phyloP scores from a whole-genome alignment of 2,113 vertebrate species.

The Tachycineta bicolor region DNA sequence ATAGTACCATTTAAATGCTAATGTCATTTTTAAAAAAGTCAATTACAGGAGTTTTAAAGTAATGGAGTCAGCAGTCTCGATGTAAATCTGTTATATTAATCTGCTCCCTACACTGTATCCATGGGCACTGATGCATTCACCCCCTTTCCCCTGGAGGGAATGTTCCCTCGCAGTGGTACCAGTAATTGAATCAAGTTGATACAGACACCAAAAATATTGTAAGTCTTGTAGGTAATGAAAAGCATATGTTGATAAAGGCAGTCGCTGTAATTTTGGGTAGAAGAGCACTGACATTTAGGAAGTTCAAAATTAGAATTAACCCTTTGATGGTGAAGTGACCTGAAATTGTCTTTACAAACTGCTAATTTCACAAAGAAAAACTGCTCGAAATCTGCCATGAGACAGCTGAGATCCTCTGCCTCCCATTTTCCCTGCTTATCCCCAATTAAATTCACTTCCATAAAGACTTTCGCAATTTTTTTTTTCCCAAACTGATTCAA shows the following conservation, averaged over 20 bases:
- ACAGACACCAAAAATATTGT: conserved; percentile 79
- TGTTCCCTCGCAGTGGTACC: conserved; percentile 79
- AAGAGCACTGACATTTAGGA: conserved; percentile 81
- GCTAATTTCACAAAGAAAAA: neutral
- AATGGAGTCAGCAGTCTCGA: conserved; percentile 80
- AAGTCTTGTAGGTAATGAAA: conserved; percentile 81
- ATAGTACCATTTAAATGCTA: conserved; percentile 90
- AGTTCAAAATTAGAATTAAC: conserved; percentile 50
- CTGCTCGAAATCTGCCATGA: neutral
- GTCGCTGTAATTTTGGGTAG: conserved; percentile 67
- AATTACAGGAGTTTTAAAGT: conserved; percentile 83
- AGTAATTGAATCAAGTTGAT: conserved; percentile 91
- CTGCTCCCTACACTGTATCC: conserved; percentile 50
- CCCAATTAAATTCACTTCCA: neutral
- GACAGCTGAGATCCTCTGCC: neutral
- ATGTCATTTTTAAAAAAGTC: conserved; percentile 88
- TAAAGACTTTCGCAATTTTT: neutral
- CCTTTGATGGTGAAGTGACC: conserved; percentile 39
- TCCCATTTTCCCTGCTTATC: neutral
- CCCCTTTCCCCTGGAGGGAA: conserved; percentile 76
- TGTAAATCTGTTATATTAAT: conserved; percentile 72
- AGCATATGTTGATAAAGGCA: conserved; percentile 80
- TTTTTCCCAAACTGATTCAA: neutral
- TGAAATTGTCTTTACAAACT: neutral
- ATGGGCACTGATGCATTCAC: conserved; percentile 70